Evolutionary conservation across 2,797 vertebrate genomes (phyloP).

Genomic region (Bufotes viridis): DNA sequence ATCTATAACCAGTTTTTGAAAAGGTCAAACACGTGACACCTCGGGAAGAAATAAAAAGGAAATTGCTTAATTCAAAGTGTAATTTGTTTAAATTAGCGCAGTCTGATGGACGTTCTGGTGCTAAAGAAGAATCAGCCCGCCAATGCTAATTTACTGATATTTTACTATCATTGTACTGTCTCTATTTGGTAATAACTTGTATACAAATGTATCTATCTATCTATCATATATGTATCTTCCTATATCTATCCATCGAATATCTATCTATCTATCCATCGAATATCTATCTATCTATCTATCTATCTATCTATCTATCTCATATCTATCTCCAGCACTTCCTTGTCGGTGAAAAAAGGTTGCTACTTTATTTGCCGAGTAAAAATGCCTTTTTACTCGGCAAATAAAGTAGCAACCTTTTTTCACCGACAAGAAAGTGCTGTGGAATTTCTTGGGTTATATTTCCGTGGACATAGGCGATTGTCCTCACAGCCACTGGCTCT

Average conservation of each 20-base stretch:
- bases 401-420: no score
- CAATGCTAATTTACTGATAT: not conserved
- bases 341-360: no score
- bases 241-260: not conserved
- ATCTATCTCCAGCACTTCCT: no score
- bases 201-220: not conserved
- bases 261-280: no score
- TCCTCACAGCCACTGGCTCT: no score
- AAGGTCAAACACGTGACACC: conserved; percentile 53
- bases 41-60: conserved; percentile 30
- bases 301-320: not conserved
- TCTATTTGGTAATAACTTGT: not conserved
- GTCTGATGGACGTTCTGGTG: not conserved
- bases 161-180: not conserved
- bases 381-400: no score
- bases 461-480: no score
- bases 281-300: no score
- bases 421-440: no score
- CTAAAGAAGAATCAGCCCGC: not conserved
- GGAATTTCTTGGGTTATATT: no score
- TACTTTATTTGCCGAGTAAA: no score
- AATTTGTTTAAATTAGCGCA: conserved; percentile 21
- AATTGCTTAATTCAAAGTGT: conserved; percentile 35
- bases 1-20: conserved; percentile 46
- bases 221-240: not conserved